Conservation (phyloP, 2,888 invertebrate species). For the Drosophila suboccidentalis region DNA sequence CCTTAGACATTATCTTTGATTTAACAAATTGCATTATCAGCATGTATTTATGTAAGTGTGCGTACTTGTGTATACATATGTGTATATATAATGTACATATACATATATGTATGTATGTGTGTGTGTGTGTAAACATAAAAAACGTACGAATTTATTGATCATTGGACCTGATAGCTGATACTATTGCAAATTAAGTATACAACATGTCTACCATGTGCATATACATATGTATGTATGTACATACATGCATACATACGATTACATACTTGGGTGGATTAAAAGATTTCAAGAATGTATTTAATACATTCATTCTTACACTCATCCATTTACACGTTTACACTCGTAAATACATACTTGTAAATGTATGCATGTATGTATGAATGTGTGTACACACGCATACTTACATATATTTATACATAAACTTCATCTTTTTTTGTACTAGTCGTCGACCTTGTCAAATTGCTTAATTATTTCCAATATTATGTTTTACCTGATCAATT, state of each 20-base stretch:
- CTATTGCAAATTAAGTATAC: conserved; percentile 30
- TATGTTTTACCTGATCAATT: neutral
- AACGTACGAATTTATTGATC: conserved; percentile 78
- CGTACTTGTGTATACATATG: conserved; percentile 1
- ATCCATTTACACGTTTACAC: neutral
- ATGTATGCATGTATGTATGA: neutral
- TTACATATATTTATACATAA: neutral
- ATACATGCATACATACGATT: neutral
- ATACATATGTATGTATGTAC: neutral
- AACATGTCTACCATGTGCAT: conserved; percentile 4
- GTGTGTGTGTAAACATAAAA: conserved; percentile 21
- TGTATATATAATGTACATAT: conserved; percentile 5
- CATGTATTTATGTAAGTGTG: neutral
- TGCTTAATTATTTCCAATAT: neutral
- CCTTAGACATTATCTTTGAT: neutral
- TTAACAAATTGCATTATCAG: neutral
- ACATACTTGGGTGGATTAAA: neutral
- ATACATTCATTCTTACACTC: neutral
- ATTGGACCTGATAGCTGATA: conserved; percentile 69
- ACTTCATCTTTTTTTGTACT: conserved; percentile 9
- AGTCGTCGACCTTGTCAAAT: conserved; percentile 8
- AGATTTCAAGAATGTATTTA: neutral
- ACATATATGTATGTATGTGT: conserved; percentile 13
- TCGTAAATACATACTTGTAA: neutral
- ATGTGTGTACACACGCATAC: neutral